Evolutionary conservation across 2,797 vertebrate genomes (phyloP).

Genomic region (Lerista edwardsae): DNA sequence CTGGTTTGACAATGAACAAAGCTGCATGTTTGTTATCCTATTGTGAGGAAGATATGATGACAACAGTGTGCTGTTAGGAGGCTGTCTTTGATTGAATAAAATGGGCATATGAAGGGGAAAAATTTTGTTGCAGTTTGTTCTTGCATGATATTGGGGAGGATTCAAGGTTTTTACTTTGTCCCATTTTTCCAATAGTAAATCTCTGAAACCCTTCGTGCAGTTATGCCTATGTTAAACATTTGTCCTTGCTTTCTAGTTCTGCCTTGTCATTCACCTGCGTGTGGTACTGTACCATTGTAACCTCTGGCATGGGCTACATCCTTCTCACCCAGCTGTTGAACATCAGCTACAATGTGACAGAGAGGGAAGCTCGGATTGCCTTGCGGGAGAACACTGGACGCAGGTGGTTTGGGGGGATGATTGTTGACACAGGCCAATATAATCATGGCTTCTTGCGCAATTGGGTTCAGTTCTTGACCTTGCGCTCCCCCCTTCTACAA

Average conservation of each 20-base stretch:
- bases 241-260: conserved; percentile 76
- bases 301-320: conserved; percentile 88
- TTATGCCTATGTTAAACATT: conserved; percentile 61
- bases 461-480: conserved; percentile 91
- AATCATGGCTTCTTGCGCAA: conserved; percentile 86
- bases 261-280: conserved; percentile 95
- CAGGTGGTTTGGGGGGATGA: conserved; percentile 84
- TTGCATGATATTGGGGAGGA: conserved; percentile 48
- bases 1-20: background rate
- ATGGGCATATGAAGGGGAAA: conserved; percentile 27
- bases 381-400: conserved; percentile 84
- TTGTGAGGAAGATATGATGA: conserved; percentile 31
- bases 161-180: conserved; percentile 53
- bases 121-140: conserved; percentile 31
- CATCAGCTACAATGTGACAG: conserved; percentile 94
- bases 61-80: conserved; percentile 57
- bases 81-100: conserved; percentile 58
- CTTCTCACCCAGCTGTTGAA: conserved; percentile 91
- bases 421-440: conserved; percentile 87
- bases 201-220: conserved; percentile 18
- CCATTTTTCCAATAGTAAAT: conserved; percentile 46
- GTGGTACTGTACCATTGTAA: conserved; percentile 95
- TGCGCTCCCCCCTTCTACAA: conserved; percentile 65
- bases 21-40: conserved; percentile 25
- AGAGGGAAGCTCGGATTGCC: conserved; percentile 89